Evolutionary conservation across 2,113 vertebrate genomes (phyloP), one percentile per base, ranked within the genome.

Genomic region (Gallinago undulata): DNA sequence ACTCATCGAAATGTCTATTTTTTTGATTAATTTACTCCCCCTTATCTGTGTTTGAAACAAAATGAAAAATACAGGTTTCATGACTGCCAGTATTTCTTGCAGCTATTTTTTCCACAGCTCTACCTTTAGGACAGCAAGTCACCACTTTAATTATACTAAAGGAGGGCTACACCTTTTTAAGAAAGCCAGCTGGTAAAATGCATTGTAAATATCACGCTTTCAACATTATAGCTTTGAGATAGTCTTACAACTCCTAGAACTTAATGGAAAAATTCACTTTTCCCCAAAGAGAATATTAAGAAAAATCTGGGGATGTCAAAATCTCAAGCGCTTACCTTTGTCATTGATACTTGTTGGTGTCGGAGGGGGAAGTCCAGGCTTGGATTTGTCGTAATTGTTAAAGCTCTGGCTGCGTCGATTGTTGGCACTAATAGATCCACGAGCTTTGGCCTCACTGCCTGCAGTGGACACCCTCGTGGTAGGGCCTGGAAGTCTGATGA

Each of bases 371-470:
- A 97, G 97, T 30, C 97, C 98, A 63, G 98, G 98, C 97, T 99
- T 99, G 67, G 99, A 98, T 98, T 99, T 99, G 96, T 99, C 99
- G 1, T 98, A 98, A 94, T 98, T 98, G 97, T 98, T 99, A 97
- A 99, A 99, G 97, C 98, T 99, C 98, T 99, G 99, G 96, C 99
- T 99, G 93, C 99, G 99, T 30, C 99, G 97, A 97, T 99, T 99
- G 95, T 98, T 98, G 84, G 98, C 98, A 94, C 98, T 92, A 80
- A 98, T 90, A 48, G 98, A 97, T 72, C 98, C 98, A 45, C 98
- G 98, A 81, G 98, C 95, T 97, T 99, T 98, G 97, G 98, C 97
- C 95, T 99, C 99, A 51, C 98, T 98, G 98, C 99, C 98, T 53
- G 98, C 99, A 98, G 99, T 85, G 53, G 98, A 98, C 94, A 98